Base-by-base conservation (phyloP, 1,140 invertebrate genomes). In the Zaprionus davidi region DNA sequence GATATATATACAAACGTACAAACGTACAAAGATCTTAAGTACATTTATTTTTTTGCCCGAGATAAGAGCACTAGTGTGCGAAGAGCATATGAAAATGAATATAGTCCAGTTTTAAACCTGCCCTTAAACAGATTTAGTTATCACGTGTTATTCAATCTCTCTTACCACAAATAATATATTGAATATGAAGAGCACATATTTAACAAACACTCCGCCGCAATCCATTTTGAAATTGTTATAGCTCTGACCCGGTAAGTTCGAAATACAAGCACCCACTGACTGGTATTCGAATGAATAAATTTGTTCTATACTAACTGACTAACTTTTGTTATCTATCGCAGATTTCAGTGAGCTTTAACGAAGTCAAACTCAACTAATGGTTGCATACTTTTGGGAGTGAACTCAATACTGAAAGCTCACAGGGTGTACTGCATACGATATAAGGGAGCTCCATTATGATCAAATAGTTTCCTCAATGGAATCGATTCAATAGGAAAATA, bases 141-240 rank as follows among this genome's bases (percentile, higher is more conserved):
- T 34, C 6, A 59, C 41, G 57, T 53, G 38, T 31, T 4, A 1
- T 11, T 12, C 7, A 5, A 36, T 15, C 24, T 24, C 20, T n/a
- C 96, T 97, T 93, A 97, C 96, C 93, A 96, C 96, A 93, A 97
- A 97, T 60, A 97, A 91, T 87, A 97, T 94, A 92, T 97, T 97
- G 94, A 97, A 97, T 90, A 96, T 94, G 91, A 97, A 97, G 17
- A 97, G 94, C 79, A 97, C 93, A 94, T 96, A 97, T 95, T 97
- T 97, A 76, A 97, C 94, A 93, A 96, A 96, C 90, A 95, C 94
- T 93, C 95, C 96, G 85, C 95, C 96, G 90, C 96, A 96, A 91
- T 96, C 95, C 94, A 92, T 92, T 51, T 69, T 78, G 20, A 3
- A 11, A 13, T 51, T 12, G 46, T 24, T 24, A 12, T 51, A 13